Evolutionary conservation across 2,113 vertebrate genomes (phyloP), one percentile per base, ranked within the genome.

Genomic region (Oryzias celebensis): DNA sequence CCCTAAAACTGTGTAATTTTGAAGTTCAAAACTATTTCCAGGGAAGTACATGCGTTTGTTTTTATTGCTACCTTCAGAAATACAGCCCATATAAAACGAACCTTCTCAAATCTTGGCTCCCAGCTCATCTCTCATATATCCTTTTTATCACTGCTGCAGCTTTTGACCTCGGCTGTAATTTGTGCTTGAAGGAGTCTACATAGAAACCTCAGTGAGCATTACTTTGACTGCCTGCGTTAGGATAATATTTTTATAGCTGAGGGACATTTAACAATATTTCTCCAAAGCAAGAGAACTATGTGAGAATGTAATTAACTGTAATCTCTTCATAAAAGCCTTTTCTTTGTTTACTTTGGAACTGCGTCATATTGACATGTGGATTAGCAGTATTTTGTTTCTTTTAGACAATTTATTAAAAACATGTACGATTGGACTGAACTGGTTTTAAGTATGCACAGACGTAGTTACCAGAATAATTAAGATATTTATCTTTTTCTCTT

Each of bases 141-240:
- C 48, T 81, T 69, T 83, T 83, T 86, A 79, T 81, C 69, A 55
- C 66, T 77, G 52, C 63, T 52, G 45, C 71, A 73, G 73, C 66
- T 71, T 75, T 75, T 81, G 74, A 83, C 65, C 68, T 80, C 50
- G 67, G 68, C 68, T 83, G 59, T 73, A 65, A 78, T 82, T 78
- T 78, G 59, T 23, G 55, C 81, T 72, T 69, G 55, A 67, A 75
- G 77, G 75, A 45, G 64, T 74, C 63, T 80, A 75, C 80, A 78
- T 54, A 69, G 66, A 74, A 81, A 77, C 75, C 60, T 80, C 72
- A 58, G 51, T 63, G 60, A 75, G 66, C 66, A 74, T 71, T 64
- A 67, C 64, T 78, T 18, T 63, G 56, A 68, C 75, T 63, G 63
- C 58, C 67, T 46, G 60, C 56, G 72, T 71, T 36, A 36, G 36